Percentiles rank a stretch among this genome's conserved stretches.
Conservation (phyloP, 2,888 invertebrate genomes). For the Pandemis corylana region DNA sequence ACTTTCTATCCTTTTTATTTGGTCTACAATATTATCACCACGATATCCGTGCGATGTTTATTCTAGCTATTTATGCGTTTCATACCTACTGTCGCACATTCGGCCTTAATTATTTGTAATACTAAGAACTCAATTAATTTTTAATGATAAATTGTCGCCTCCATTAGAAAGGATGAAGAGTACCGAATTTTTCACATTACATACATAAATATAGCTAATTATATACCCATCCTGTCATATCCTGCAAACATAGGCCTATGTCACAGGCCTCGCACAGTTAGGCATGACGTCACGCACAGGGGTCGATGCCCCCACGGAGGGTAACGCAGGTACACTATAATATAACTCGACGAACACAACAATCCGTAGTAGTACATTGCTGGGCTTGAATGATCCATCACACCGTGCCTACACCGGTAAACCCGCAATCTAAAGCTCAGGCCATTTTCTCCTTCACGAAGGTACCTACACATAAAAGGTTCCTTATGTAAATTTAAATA, state of each 20-base stretch:
- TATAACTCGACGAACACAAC: not conserved
- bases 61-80: no score
- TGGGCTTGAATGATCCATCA: not conserved
- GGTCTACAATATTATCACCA: no score
- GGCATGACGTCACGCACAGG: conserved; percentile 47
- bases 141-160: no score
- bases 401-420: not conserved
- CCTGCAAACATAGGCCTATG: conserved; percentile 31
- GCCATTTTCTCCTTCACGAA: not conserved
- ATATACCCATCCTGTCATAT: conserved; percentile 16
- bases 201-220: not conserved
- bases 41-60: no score
- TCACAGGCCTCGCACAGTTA: conserved; percentile 37
- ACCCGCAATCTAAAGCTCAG: not conserved
- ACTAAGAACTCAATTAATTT: no score
- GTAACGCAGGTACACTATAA: conserved; percentile 16
- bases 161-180: no score
- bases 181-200: no score
- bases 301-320: conserved; percentile 38
- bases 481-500: not conserved
- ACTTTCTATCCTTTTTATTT: no score
- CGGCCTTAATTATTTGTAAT: no score
- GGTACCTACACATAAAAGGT: not conserved
- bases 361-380: conserved; percentile 2
- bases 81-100: no score